Percentiles rank a stretch among this genome's conserved stretches.
Evolutionary conservation across 1,140 invertebrate species (phyloP).

Genomic region (Drosophila serrata): DNA sequence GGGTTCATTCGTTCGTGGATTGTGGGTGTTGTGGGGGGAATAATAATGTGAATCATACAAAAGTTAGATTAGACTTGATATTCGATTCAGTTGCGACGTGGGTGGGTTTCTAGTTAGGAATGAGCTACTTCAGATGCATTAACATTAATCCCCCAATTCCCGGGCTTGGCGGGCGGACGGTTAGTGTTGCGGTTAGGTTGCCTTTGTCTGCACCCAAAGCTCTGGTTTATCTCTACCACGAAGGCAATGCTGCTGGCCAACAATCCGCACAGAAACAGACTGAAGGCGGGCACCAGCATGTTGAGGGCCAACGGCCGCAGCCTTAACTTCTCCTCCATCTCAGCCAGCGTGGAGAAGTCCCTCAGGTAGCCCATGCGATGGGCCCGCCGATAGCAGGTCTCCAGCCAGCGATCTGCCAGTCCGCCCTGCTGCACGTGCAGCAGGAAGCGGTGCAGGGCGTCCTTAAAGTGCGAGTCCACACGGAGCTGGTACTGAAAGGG

Average conservation of each 20-base stretch:
- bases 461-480: conserved; percentile 65
- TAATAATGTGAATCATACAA: conserved; percentile 45
- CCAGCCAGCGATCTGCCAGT: conserved; percentile 33
- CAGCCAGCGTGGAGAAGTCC: conserved; percentile 47
- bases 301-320: conserved; percentile 29
- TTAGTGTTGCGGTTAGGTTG: conserved; percentile 42
- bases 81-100: conserved; percentile 10
- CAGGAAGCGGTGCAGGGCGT: conserved; percentile 52
- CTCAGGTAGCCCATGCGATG: conserved; percentile 43
- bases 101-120: conserved; percentile 49
- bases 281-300: conserved; percentile 43
- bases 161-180: conserved; percentile 28
- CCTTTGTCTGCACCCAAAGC: conserved; percentile 30
- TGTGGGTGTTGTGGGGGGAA: conserved; percentile 15
- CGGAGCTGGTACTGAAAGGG: conserved; percentile 64
- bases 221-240: conserved; percentile 46
- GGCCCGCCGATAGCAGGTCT: conserved; percentile 30
- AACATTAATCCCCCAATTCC: conserved; percentile 19
- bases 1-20: conserved; percentile 33
- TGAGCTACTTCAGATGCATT: conserved; percentile 63
- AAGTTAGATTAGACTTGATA: conserved; percentile 51
- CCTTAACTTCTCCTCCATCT: conserved; percentile 17
- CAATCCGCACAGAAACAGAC: conserved; percentile 53
- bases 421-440: conserved; percentile 50
- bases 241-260: conserved; percentile 45